Conservation (phyloP, 2,888 invertebrate species). For the Malacosoma neustria region DNA sequence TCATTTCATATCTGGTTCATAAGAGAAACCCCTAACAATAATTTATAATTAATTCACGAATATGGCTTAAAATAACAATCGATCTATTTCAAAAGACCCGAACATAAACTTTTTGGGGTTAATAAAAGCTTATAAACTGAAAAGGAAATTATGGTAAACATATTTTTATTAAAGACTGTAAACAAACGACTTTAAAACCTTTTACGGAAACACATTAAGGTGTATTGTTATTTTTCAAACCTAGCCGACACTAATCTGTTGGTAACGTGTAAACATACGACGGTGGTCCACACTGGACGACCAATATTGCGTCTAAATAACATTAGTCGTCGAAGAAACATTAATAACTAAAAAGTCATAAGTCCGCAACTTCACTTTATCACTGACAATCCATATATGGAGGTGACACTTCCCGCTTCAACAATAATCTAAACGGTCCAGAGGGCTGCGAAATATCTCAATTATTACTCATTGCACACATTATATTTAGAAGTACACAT, state of each 20-base stretch:
- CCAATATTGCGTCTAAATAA: conserved; percentile 46
- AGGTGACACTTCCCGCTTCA: no score
- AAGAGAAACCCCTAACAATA: no score
- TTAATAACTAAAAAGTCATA: conserved; percentile 26
- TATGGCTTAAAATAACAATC: no score
- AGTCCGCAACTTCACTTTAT: conserved; percentile 8
- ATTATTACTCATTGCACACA: no score
- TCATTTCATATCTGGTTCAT: no score
- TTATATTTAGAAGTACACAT: no score
- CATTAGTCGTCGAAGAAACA: conserved; percentile 37
- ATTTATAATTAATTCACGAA: no score
- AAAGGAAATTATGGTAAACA: not conserved
- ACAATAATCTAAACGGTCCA: no score
- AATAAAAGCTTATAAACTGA: not conserved
- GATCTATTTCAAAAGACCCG: no score
- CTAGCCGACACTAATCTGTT: conserved; percentile 37
- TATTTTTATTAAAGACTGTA: conserved; percentile 3
- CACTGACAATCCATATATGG: no score
- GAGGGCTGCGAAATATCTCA: no score
- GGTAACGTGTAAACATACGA: conserved; percentile 51
- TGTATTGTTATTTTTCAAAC: conserved; percentile 45
- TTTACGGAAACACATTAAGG: conserved; percentile 37
- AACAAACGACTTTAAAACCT: conserved; percentile 18
- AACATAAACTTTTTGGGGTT: not conserved
- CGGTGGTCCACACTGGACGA: conserved; percentile 48